A percentile compares a stretch with the other conserved stretches of the same genome.
phyloP scores from a whole-genome alignment of 2,797 vertebrate species.

The Coreius guichenoti region DNA sequence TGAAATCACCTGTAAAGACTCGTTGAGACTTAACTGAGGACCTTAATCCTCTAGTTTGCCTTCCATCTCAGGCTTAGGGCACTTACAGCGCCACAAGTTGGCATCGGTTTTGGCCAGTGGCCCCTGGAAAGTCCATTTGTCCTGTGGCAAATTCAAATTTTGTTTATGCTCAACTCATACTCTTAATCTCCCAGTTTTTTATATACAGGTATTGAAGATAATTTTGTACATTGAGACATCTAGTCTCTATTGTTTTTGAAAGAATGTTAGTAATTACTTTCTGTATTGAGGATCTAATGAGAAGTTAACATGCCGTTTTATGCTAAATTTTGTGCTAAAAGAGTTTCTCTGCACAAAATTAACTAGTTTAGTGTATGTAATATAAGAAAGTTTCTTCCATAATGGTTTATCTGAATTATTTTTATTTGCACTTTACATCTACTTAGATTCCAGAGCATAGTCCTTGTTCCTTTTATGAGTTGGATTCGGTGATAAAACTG shows the following conservation, averaged over 20 bases:
- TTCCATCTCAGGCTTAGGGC: constrained; percentile 79
- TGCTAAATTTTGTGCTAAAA: not conserved
- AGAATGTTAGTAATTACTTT: not conserved
- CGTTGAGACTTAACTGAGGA: constrained; percentile 84
- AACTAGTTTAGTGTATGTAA: not conserved
- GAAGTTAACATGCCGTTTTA: not conserved
- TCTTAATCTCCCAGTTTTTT: not conserved
- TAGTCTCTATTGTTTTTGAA: not conserved
- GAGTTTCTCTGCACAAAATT: not conserved
- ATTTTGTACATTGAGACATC: not conserved
- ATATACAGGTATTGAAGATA: not conserved
- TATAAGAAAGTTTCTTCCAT: not conserved
- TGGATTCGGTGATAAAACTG: not conserved
- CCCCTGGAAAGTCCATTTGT: constrained; percentile 68
- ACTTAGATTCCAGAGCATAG: not conserved
- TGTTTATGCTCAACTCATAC: not conserved
- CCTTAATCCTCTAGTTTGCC: constrained; percentile 85
- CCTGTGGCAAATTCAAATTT: constrained; percentile 12
- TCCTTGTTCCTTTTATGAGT: not conserved
- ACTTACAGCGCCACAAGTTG: constrained; percentile 77
- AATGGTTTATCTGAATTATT: not conserved
- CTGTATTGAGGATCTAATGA: not conserved
- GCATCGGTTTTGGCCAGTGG: constrained; percentile 73
- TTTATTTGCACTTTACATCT: not conserved
- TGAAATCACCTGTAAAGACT: constrained; percentile 91